Percentiles rank a stretch among this genome's conserved stretches.
Evolutionary conservation across 2,113 vertebrate species (phyloP).

Genomic region (Glaucomys volans): DNA sequence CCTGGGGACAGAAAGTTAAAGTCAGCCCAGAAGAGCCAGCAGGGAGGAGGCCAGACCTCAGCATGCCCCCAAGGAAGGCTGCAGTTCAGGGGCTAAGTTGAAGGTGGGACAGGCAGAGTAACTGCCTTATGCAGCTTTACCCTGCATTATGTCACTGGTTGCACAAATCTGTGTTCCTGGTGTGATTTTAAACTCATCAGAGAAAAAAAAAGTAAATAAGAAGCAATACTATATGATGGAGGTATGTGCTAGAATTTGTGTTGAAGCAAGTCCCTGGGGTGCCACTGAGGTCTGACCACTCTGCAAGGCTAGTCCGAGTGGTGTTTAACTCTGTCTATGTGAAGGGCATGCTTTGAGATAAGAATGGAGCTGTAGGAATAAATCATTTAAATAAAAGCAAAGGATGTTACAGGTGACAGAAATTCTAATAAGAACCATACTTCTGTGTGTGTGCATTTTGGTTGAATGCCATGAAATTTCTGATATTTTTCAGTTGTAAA

Average conservation of each 20-base stretch:
- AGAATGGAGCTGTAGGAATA: not conserved
- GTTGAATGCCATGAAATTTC: not conserved
- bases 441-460: not conserved
- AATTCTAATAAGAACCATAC: not conserved
- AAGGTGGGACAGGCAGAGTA: too few relatives aligned
- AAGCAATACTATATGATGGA: not conserved
- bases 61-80: too few relatives aligned
- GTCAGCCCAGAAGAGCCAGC: too few relatives aligned
- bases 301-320: not conserved
- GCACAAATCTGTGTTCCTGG: not conserved
- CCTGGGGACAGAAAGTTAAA: too few relatives aligned
- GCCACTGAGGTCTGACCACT: not conserved
- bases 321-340: not conserved
- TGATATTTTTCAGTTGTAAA: not conserved
- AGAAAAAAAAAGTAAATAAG: not conserved
- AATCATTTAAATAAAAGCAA: constrained; percentile 10
- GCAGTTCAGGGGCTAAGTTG: accelerated
- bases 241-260: not conserved
- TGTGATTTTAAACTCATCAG: not conserved
- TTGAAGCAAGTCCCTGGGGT: not conserved
- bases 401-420: not conserved
- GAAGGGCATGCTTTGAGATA: not conserved
- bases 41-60: too few relatives aligned
- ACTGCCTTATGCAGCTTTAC: not conserved
- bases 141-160: not conserved